Evolutionary conservation across 2,888 invertebrate genomes (phyloP), one percentile per base, ranked within the genome.

Genomic region (Tipula helvola): DNA sequence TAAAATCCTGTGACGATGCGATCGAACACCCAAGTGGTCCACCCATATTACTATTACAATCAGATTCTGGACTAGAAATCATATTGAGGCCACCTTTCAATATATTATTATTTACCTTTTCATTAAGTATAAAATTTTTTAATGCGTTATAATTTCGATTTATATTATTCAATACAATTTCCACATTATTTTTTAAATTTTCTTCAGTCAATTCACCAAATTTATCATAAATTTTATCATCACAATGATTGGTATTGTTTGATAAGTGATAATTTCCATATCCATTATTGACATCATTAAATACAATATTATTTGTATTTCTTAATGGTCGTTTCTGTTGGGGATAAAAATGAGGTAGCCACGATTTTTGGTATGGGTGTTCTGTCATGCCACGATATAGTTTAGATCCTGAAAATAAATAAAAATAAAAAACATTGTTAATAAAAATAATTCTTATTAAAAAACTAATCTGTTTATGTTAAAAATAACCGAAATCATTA

Each of bases 1-100:
- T 93, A 91, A 95, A 95, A 90, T 95, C 95, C 88, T 92, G 92
- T 52, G 91, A 92, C 84, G 91, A 91, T 88, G 92, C 91, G 88
- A 92, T 89, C 88, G 91, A 92, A 88, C 91, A 91, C 87, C 87
- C 88, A 89, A 89, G 88, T 88, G 89, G 90, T 87, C 89, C 89
- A 89, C 89, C 89, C 89, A 89, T 89, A 89, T 91, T 91, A 88
- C 92, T 91, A 88, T 92, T 91, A 88, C 90, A 91, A 87, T 91
- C 91, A 12, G 91, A 91, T 88, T 91, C 88, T 87, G 88, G 89
- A 88, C 89, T 90, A 88, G 88, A 88, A 88, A 88, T 90, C 89
- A 87, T 90, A 89, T 87, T 90, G 87, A 85, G 42, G 42, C 85
- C 85, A 42, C 85, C 85, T 42, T 36, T 86, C 36, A 52, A 47